Evolutionary conservation across 2,888 invertebrate species (phyloP).

Genomic region (Pristionchus exspectatus): DNA sequence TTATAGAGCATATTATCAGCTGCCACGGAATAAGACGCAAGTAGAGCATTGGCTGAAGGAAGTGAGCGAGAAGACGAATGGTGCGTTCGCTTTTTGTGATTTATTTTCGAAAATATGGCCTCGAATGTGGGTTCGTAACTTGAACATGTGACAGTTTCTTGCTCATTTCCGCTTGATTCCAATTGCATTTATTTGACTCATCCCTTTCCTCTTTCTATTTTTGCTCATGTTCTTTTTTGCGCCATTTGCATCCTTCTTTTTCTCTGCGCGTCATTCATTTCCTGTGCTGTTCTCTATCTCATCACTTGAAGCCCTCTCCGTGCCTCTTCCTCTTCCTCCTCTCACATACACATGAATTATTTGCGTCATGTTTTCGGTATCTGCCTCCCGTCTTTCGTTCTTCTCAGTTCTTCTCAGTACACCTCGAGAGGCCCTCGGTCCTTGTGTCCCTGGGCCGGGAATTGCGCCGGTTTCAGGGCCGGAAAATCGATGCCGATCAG

Average conservation of each 20-base stretch:
- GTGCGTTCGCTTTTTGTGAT: slow-evolving; percentile 58
- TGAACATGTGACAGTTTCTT: background rate
- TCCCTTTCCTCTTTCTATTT: slow-evolving; percentile 11
- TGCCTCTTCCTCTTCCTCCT: slow-evolving; percentile 50
- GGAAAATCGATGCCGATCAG: background rate
- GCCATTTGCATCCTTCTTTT: slow-evolving; percentile 20
- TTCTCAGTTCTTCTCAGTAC: background rate
- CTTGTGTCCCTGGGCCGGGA: background rate
- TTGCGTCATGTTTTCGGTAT: slow-evolving; percentile 44
- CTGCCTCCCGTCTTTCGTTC: slow-evolving; percentile 1
- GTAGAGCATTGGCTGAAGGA: slow-evolving; percentile 72
- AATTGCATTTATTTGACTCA: background rate
- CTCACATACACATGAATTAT: slow-evolving; percentile 17
- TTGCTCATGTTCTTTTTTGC: slow-evolving; percentile 24
- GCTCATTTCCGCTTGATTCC: background rate
- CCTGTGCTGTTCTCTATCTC: background rate
- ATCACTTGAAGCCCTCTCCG: background rate
- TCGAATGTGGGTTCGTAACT: background rate
- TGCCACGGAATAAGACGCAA: slow-evolving; percentile 59
- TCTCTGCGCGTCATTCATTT: background rate
- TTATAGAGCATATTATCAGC: background rate
- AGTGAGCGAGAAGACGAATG: slow-evolving; percentile 72
- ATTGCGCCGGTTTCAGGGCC: background rate
- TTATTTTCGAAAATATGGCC: background rate
- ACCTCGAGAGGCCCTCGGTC: background rate